Evolutionary conservation across 2,888 invertebrate species (phyloP).

Genomic region (Dasypogon diadema): DNA sequence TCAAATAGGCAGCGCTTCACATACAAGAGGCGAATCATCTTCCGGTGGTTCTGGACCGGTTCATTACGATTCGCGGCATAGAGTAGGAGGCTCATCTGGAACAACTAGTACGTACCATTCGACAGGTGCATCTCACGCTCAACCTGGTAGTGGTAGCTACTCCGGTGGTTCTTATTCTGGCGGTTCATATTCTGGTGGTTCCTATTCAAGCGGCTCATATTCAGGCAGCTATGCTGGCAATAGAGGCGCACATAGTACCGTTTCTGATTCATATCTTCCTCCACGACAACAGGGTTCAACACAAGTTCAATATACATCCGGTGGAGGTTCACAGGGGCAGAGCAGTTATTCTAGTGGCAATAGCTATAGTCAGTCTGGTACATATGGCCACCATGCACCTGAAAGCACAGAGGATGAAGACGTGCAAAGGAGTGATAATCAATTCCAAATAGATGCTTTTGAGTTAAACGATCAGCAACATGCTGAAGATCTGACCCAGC

Average conservation of each 20-base stretch:
- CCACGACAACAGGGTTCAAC: neutral
- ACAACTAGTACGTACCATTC: slow-evolving; percentile 1
- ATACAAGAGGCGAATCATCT: neutral
- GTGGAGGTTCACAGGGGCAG: slow-evolving; percentile 25
- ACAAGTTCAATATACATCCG: slow-evolving; percentile 17
- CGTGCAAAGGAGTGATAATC: slow-evolving; percentile 30
- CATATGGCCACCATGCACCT: neutral
- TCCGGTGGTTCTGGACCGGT: neutral
- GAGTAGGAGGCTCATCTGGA: neutral
- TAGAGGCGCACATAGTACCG: neutral
- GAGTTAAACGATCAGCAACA: slow-evolving; percentile 53
- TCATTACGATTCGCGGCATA: neutral
- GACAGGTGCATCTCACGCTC: neutral
- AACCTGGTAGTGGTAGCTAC: neutral
- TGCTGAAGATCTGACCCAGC: slow-evolving; percentile 53
- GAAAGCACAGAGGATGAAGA: neutral
- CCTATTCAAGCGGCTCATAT: neutral
- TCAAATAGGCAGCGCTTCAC: neutral
- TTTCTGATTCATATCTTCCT: slow-evolving; percentile 7
- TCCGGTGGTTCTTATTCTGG: neutral
- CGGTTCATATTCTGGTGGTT: neutral
- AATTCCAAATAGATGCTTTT: slow-evolving; percentile 48
- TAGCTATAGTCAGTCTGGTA: neutral
- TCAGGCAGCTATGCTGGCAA: slow-evolving; percentile 19
- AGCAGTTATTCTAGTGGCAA: slow-evolving; percentile 17